Conservation (phyloP, 1,140 invertebrate genomes). For the Lepidostoma basale region DNA sequence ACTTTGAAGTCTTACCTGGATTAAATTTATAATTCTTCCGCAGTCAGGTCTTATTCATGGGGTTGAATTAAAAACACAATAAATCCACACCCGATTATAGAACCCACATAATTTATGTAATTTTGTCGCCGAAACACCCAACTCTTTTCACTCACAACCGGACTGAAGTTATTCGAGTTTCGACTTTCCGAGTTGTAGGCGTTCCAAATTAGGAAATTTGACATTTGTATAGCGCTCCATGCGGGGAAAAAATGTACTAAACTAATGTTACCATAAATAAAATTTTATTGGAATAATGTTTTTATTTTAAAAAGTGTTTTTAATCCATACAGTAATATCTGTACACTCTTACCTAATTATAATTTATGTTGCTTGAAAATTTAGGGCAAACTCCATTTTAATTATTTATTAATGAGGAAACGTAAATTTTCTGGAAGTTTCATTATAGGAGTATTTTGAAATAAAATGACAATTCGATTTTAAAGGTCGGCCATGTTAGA, state of each 20-base stretch:
- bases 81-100: conserved; percentile 17
- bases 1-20: not conserved
- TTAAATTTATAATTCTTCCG: not conserved
- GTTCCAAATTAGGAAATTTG: conserved; percentile 31
- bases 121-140: not conserved
- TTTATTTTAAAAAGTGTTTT: not conserved
- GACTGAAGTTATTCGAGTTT: conserved; percentile 29
- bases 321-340: too few species aligned
- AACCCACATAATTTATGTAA: conserved; percentile 14
- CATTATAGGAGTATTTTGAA: too few species aligned
- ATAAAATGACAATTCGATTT: too few species aligned
- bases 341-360: too few species aligned
- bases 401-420: too few species aligned
- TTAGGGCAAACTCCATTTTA: too few species aligned
- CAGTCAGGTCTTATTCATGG: not conserved
- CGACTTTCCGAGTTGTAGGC: conserved; percentile 6
- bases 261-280: conserved; percentile 8
- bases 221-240: conserved; percentile 17
- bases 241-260: conserved; percentile 1
- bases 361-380: too few species aligned
- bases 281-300: not conserved
- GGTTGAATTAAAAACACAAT: conserved; percentile 2
- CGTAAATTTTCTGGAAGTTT: too few species aligned
- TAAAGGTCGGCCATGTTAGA: too few species aligned
- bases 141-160: not conserved